phyloP scores from a whole-genome alignment of 2,113 vertebrate genomes.

The Datnioides undecimradiatus region DNA sequence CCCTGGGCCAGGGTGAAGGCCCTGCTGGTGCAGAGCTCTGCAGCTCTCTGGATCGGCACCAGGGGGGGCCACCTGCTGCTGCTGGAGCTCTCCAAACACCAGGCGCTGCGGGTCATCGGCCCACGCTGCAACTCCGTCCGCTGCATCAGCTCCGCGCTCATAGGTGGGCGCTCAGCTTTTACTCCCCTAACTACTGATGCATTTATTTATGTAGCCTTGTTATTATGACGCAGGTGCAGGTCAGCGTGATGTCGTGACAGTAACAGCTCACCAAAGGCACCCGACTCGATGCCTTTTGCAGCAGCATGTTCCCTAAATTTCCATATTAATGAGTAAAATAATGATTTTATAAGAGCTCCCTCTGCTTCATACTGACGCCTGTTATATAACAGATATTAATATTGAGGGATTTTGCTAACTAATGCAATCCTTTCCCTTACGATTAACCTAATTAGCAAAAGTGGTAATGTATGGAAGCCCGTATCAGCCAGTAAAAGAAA shows the following conservation, averaged over 20 bases:
- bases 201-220: background rate
- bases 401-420: background rate
- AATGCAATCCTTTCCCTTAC: background rate
- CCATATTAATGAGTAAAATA: background rate
- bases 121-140: conserved; percentile 87
- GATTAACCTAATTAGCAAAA: background rate
- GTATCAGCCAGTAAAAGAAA: too few species aligned
- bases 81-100: conserved; percentile 89
- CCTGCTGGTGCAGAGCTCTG: conserved; percentile 90
- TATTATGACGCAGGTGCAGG: too few species aligned
- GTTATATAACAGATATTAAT: background rate
- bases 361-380: background rate
- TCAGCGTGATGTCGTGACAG: too few species aligned
- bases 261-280: background rate
- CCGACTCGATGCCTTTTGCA: background rate
- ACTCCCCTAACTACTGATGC: background rate
- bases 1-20: conserved; percentile 89
- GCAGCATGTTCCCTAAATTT: background rate
- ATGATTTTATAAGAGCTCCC: background rate
- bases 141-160: conserved; percentile 85
- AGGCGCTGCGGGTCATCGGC: conserved; percentile 85
- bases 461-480: too few species aligned
- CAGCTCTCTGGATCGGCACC: conserved; percentile 93
- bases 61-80: conserved; percentile 92
- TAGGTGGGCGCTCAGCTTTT: conserved; percentile 80